These are phyloP conservation scores for Odontothrips loti DNA, from an alignment of 2,888 invertebrate genomes.

Conservation along the genomic window DNA sequence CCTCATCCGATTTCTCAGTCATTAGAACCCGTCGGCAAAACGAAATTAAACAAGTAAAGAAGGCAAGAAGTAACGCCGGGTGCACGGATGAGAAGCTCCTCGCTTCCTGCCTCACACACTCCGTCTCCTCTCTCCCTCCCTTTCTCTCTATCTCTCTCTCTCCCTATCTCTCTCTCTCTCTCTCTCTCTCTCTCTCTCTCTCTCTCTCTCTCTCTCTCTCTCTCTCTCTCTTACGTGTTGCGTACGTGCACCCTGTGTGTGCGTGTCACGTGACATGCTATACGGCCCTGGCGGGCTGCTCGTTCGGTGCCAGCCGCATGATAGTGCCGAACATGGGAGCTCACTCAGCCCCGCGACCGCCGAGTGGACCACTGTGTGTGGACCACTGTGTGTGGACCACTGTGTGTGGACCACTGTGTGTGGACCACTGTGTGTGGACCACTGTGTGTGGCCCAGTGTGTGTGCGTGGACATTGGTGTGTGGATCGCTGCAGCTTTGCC, in stretches of 20 bases:
- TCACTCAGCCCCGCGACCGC: background rate
- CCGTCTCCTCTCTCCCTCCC: background rate
- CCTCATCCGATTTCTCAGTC: background rate
- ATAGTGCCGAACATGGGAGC: conserved; percentile 22
- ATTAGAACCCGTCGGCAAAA: conserved; percentile 11
- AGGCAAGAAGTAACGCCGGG: background rate
- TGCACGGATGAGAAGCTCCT: too few species aligned
- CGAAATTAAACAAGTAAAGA: conserved; percentile 4
- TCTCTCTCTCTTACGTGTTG: background rate
- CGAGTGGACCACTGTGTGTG: background rate
- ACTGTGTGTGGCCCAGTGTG: background rate
- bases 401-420: background rate
- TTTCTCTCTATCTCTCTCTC: background rate
- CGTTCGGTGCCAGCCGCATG: background rate
- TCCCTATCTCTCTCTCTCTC: background rate
- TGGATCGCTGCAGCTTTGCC: background rate
- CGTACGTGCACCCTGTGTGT: background rate
- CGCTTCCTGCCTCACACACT: too few species aligned
- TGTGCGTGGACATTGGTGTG: background rate
- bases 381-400: background rate
- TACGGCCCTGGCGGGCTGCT: background rate
- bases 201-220: background rate
- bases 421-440: background rate
- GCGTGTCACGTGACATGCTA: conserved; percentile 17
- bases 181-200: background rate